Conservation (phyloP, 2,888 invertebrate genomes). For the Luperina testacea region DNA sequence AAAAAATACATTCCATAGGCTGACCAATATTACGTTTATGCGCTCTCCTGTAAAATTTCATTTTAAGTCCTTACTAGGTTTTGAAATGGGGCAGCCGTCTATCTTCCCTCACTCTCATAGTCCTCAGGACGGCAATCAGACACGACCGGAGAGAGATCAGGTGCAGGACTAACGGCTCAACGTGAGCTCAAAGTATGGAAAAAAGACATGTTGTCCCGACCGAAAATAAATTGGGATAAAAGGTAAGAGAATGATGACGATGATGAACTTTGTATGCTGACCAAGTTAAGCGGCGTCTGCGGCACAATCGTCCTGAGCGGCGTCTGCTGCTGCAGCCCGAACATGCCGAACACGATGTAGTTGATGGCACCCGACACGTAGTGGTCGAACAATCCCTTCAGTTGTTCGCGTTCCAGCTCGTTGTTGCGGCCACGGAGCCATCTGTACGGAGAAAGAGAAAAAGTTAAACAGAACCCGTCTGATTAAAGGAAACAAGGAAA, state of each 20-base stretch:
- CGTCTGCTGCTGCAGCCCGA: conserved; percentile 92
- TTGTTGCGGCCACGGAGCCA: conserved; percentile 92
- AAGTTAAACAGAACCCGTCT: too few relatives aligned
- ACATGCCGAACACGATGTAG: conserved; percentile 93
- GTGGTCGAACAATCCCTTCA: conserved; percentile 92
- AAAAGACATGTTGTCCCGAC: background rate
- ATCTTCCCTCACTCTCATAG: too few relatives aligned
- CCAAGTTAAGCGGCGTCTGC: conserved; percentile 96
- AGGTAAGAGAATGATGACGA: background rate
- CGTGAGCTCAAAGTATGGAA: background rate
- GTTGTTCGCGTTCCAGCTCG: conserved; percentile 86
- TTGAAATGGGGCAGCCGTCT: too few relatives aligned
- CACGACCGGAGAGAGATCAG: too few relatives aligned
- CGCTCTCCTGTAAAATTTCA: too few relatives aligned
- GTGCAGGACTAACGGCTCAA: too few relatives aligned
- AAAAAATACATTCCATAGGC: too few relatives aligned
- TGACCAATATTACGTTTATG: too few relatives aligned
- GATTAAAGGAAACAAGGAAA: too few relatives aligned
- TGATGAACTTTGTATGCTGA: conserved; percentile 69
- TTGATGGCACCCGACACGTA: conserved; percentile 93
- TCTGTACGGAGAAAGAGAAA: conserved; percentile 72
- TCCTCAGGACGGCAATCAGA: too few relatives aligned
- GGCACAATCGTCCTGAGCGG: conserved; percentile 95
- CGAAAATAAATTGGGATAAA: background rate
- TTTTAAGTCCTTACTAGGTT: too few relatives aligned